Base-by-base conservation (phyloP, 2,797 vertebrate species). In the Anguilla megastoma region DNA sequence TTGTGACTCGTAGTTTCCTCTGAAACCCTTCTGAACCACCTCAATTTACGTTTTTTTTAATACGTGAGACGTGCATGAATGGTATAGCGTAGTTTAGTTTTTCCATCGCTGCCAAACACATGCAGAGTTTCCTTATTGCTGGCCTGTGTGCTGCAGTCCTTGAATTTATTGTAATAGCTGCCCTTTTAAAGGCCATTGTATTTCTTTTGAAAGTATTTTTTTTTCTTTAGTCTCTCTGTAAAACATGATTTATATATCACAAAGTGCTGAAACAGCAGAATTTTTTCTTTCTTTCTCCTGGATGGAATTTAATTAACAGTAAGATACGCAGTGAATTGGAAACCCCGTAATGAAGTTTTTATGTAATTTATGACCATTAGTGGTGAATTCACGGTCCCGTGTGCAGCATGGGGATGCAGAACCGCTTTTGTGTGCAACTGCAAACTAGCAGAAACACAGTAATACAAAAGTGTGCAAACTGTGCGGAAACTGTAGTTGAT, bases 301-400 rank as follows among this genome's bases (percentile, higher is more conserved):
- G 91, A 93, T 92, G 87, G 90, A 92, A 91, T 93, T 92, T 95
- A 94, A 95, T 95, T 92, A 95, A 92, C 91, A 92, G 93, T 92
- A 93, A 94, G 90, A 87, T 91, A 88, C 69, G 89, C 92, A 90
- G 88, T 90, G 91, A 93, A 91, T 93, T 89, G 89, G 92, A 94
- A 92, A 93, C 86, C 90, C 91, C 10, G 89, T 93, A 93, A 95
- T 95, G 92, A 93, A 88, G 92, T 91, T 94, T 66, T 93, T 94
- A 54, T 82, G 60, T 91, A 91, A 91, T 94, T 95, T 94, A 94
- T 86, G 58, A 88, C 66, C 16, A 86, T 91, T 41, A 89, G 93
- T 93, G 91, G 90, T 89, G 90, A 93, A 92, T 91, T 90, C 33
- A 69, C 54, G 91, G 90, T 84, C 58, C 16, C 12, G 30, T 82